These are phyloP conservation scores for Melitaea cinxia DNA, from an alignment of 1,140 invertebrate species.

Conservation along the genomic window DNA sequence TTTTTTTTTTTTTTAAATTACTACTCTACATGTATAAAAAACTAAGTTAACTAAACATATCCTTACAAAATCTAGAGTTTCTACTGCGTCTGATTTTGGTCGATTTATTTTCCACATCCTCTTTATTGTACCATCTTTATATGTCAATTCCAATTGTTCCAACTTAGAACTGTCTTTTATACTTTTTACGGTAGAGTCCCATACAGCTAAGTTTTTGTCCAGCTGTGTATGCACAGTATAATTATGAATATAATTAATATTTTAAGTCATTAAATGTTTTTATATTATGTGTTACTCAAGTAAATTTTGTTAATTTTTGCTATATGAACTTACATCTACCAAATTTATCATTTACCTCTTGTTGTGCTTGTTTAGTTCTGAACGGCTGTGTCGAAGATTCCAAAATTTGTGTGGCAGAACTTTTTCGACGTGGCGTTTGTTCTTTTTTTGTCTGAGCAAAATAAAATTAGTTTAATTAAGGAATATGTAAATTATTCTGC, in stretches of 20 bases:
- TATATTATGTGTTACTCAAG: too few species aligned
- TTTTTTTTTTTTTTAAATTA: too few species aligned
- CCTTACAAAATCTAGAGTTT: slow-evolving; percentile 68
- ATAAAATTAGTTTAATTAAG: slow-evolving; percentile 1
- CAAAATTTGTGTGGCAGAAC: slow-evolving; percentile 12
- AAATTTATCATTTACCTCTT: slow-evolving; percentile 40
- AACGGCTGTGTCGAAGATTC: slow-evolving; percentile 19
- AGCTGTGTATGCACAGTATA: too few species aligned
- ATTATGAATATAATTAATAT: not conserved
- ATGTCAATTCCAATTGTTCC: slow-evolving; percentile 63
- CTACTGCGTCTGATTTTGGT: slow-evolving; percentile 52
- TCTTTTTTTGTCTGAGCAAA: slow-evolving; percentile 42
- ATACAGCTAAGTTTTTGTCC: slow-evolving; percentile 51
- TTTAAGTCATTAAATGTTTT: too few species aligned
- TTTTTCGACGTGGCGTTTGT: slow-evolving; percentile 32
- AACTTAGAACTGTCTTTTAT: slow-evolving; percentile 60
- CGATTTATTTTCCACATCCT: slow-evolving; percentile 68
- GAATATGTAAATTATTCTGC: not conserved
- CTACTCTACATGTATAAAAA: too few species aligned
- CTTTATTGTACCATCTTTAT: slow-evolving; percentile 55
- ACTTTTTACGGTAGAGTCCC: slow-evolving; percentile 55
- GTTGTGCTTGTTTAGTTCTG: slow-evolving; percentile 44
- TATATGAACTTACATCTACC: not conserved
- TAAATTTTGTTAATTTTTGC: not conserved
- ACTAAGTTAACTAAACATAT: slow-evolving; percentile 22